phyloP scores from a whole-genome alignment of 2,888 invertebrate species.

The Ceramica pisi region DNA sequence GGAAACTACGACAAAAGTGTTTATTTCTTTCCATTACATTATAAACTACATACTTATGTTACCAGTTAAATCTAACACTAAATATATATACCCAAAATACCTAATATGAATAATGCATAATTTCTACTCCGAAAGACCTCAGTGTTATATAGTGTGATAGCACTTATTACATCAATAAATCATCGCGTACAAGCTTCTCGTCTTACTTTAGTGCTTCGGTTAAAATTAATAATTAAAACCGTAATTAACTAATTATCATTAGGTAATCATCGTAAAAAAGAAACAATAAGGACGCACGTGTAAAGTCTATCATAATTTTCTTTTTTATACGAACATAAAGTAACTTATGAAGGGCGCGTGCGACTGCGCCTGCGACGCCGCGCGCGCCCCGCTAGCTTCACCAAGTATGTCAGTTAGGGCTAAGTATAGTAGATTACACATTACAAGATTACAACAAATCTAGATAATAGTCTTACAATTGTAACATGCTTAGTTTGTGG shows the following conservation, averaged over 20 bases:
- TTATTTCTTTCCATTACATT: conserved; percentile 89
- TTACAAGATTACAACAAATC: conserved; percentile 88
- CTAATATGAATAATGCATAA: conserved; percentile 91
- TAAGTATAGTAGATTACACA: conserved; percentile 85
- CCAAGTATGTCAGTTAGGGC: conserved; percentile 77
- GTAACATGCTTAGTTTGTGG: conserved; percentile 87
- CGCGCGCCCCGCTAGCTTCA: conserved; percentile 64
- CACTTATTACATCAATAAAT: conserved; percentile 88
- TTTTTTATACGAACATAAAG: conserved; percentile 89
- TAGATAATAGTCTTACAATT: conserved; percentile 90
- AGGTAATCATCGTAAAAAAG: conserved; percentile 85
- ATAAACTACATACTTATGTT: conserved; percentile 90
- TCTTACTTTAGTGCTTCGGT: conserved; percentile 89
- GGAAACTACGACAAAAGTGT: conserved; percentile 90
- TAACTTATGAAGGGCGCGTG: conserved; percentile 74
- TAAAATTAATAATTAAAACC: conserved; percentile 91
- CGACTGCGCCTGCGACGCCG: conserved; percentile 43
- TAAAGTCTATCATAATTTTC: conserved; percentile 90
- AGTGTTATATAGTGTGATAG: conserved; percentile 87
- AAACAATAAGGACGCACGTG: conserved; percentile 89
- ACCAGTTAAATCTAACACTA: conserved; percentile 91
- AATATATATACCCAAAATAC: conserved; percentile 90
- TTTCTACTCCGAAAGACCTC: conserved; percentile 89
- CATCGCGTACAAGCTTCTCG: conserved; percentile 88
- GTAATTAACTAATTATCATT: conserved; percentile 92